These are phyloP conservation scores for Homarus americanus DNA, from an alignment of 1,140 invertebrate species.

Conservation along the genomic window DNA sequence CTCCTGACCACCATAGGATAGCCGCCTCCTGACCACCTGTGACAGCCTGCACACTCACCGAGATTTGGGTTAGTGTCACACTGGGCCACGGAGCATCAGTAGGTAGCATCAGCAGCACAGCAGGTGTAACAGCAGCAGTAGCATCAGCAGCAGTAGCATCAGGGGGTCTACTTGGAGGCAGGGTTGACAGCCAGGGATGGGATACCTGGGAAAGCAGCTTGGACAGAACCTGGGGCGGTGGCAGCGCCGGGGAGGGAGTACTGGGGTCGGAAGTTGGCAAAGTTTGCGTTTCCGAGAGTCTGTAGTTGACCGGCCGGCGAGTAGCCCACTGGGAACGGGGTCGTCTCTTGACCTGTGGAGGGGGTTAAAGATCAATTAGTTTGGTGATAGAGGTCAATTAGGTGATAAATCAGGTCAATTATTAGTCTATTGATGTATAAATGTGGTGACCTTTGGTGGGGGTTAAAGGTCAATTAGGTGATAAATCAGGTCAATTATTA, in stretches of 20 bases:
- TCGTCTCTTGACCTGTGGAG: slow-evolving; percentile 79
- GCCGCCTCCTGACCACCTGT: slow-evolving; percentile 68
- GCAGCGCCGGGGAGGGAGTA: slow-evolving; percentile 86
- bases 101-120: too few species aligned
- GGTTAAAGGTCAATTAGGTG: too few species aligned
- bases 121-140: slow-evolving; percentile 64
- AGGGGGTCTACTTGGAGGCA: slow-evolving; percentile 71
- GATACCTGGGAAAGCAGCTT: slow-evolving; percentile 73
- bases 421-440: too few species aligned
- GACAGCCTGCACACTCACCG: slow-evolving; percentile 71
- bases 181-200: slow-evolving; percentile 71
- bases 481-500: too few species aligned
- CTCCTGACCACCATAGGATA: too few species aligned
- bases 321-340: slow-evolving; percentile 89
- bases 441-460: too few species aligned
- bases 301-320: slow-evolving; percentile 83
- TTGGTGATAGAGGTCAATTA: too few species aligned
- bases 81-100: slow-evolving; percentile 72
- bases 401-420: too few species aligned
- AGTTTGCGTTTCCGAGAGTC: slow-evolving; percentile 87
- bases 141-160: slow-evolving; percentile 64
- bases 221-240: slow-evolving; percentile 59
- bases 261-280: slow-evolving; percentile 92
- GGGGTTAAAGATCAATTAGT: too few species aligned
- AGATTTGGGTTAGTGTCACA: slow-evolving; percentile 72